Percentiles rank a stretch among this genome's conserved stretches.
Evolutionary conservation across 2,888 invertebrate genomes (phyloP).

Genomic region (Osmoderma eremita): DNA sequence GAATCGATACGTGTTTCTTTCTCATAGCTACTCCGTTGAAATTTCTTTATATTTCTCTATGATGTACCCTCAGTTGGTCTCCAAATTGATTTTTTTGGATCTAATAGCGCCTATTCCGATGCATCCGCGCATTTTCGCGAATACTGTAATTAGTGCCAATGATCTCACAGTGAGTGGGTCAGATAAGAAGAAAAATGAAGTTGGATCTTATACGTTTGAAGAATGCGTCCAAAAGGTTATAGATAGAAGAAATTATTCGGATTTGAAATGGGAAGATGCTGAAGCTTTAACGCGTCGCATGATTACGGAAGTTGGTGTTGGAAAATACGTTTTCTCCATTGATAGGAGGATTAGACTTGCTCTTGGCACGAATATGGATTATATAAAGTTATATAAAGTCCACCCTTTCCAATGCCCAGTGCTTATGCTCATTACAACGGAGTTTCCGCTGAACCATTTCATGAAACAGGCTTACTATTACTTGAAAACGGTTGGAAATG

Average conservation of each 20-base stretch:
- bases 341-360: slow-evolving; percentile 9
- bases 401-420: slow-evolving; percentile 8
- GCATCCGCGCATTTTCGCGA: background rate
- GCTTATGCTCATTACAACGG: background rate
- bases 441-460: background rate
- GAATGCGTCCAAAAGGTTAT: slow-evolving; percentile 2
- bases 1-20: slow-evolving; percentile 1
- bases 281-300: slow-evolving; percentile 11
- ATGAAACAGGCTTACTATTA: background rate
- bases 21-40: slow-evolving; percentile 4
- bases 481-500: too few species aligned
- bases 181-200: background rate
- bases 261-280: slow-evolving; percentile 2
- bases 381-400: slow-evolving; percentile 2
- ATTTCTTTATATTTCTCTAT: slow-evolving; percentile 7
- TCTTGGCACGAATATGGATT: background rate
- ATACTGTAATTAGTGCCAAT: background rate
- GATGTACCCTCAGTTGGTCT: slow-evolving; percentile 20
- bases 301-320: background rate
- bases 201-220: background rate
- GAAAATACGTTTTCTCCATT: background rate
- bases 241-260: background rate
- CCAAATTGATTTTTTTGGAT: slow-evolving; percentile 14
- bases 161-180: background rate
- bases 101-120: background rate